Evolutionary conservation across 2,113 vertebrate species (phyloP), one percentile per base, ranked within the genome.

Genomic region (Neodontobutis hainanensis): DNA sequence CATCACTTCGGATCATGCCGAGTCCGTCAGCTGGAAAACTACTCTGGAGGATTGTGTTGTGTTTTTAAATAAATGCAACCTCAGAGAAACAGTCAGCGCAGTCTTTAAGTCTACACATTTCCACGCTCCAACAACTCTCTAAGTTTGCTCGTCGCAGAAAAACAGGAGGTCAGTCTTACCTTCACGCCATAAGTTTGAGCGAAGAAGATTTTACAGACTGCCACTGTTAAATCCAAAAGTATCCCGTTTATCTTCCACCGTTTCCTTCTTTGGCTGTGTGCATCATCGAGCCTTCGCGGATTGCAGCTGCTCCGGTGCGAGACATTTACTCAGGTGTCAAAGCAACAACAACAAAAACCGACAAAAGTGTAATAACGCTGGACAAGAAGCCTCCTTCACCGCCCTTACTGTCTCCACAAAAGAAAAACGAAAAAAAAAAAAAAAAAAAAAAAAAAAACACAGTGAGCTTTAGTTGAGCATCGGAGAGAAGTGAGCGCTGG

Each of bases 101-200:
- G 16, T 9, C n/a, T 42, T 9, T 16, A 8, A n/a, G 19, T 11
- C 4, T 11, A 57, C 0, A 46, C 9, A 1, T 32, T 32, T 2
- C 40, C 60, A n/a, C 43, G 8, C 45, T n/a, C 5, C 10, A 55
- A 11, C 7, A 36, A 5, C 36, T 40, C 35, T 45, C 43, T 8
- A 73, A 80, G 58, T 85, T 38, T 19, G 40, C 34, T 11, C n/a
- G 71, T 40, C 2, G 46, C 36, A 59, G 9, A 19, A 11, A n/a
- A 6, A 50, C 11, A 15, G 52, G 51, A 68, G 0, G 11, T 35
- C 7, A 35, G 62, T 53, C 87, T 85, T 91, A 93, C 92, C 92
- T 92, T 93, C 88, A 93, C 90, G 88, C 88, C 85, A 90, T 90
- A 90, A 91, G 90, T 90, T 91, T 89, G 74, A 88, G 79, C 64